Percentiles rank a stretch among this genome's conserved stretches.
Evolutionary conservation across 2,797 vertebrate genomes (phyloP).

Genomic region (Caiman crocodilus): DNA sequence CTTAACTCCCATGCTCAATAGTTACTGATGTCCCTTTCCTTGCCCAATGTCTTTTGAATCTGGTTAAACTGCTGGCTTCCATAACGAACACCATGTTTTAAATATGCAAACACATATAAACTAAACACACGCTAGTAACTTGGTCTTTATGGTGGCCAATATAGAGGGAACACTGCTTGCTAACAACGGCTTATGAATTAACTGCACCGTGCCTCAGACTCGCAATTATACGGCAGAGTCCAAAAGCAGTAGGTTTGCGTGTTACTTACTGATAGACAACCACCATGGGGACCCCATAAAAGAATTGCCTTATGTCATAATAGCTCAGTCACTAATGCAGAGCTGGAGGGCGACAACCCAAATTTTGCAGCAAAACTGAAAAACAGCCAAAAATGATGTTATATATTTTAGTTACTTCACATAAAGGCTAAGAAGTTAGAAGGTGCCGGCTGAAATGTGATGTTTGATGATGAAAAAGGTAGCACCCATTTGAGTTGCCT

Average conservation of each 20-base stretch:
- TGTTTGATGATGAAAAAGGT: not conserved
- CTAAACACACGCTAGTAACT: not conserved
- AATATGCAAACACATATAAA: too few species aligned
- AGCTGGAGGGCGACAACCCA: not conserved
- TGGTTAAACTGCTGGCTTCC: too few species aligned
- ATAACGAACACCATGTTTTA: too few species aligned
- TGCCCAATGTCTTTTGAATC: too few species aligned
- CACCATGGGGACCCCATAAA: not conserved
- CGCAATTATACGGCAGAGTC: not conserved
- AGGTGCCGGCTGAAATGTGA: not conserved
- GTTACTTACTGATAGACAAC: not conserved
- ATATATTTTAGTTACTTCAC: not conserved
- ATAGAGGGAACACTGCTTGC: not conserved
- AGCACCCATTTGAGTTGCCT: not conserved
- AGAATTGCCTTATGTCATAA: not conserved
- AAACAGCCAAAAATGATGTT: accelerated
- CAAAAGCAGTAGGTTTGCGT: not conserved
- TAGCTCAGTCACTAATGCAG: not conserved
- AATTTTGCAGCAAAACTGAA: not conserved
- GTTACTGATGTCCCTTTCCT: too few species aligned
- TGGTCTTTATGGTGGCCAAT: not conserved
- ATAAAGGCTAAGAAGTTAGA: not conserved
- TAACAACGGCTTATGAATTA: not conserved
- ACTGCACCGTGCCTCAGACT: not conserved
- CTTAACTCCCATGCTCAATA: too few species aligned